These are phyloP conservation scores for Antedon mediterranea DNA, from an alignment of 53 echinoderm and acorn worm genomes.

Conservation along the genomic window DNA sequence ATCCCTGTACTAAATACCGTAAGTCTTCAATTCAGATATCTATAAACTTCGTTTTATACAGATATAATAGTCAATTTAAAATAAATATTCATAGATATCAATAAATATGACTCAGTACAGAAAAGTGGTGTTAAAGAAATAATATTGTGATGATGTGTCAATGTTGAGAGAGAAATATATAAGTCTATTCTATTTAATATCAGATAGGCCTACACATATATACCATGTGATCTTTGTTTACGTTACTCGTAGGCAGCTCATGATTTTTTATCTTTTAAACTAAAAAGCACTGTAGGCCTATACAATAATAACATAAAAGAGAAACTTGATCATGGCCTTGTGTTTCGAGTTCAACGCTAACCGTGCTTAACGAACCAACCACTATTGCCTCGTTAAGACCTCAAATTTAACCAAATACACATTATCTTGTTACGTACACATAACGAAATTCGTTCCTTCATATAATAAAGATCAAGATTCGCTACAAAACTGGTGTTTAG, in stretches of 20 bases:
- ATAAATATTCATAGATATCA: too few relatives aligned
- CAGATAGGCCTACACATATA: too few relatives aligned
- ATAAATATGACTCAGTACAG: too few relatives aligned
- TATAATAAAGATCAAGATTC: not conserved
- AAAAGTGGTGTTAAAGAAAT: too few relatives aligned
- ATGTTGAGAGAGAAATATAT: too few relatives aligned
- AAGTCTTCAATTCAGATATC: too few relatives aligned
- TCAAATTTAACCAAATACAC: not conserved
- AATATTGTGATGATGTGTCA: too few relatives aligned
- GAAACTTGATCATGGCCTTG: not conserved
- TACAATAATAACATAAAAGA: not conserved
- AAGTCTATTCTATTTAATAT: too few relatives aligned
- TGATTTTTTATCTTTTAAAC: not conserved
- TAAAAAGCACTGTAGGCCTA: not conserved
- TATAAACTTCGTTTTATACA: too few relatives aligned
- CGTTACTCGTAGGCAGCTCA: not conserved
- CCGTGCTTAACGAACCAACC: not conserved
- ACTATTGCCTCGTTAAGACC: not conserved
- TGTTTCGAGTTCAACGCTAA: not conserved
- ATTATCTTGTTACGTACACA: not conserved
- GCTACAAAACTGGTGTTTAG: not conserved
- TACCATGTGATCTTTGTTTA: not conserved
- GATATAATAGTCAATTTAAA: too few relatives aligned
- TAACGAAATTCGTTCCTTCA: not conserved
- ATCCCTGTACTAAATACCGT: too few relatives aligned